Base-by-base conservation (phyloP, 1,140 invertebrate species). In the Zaprionus camerounensis region DNA sequence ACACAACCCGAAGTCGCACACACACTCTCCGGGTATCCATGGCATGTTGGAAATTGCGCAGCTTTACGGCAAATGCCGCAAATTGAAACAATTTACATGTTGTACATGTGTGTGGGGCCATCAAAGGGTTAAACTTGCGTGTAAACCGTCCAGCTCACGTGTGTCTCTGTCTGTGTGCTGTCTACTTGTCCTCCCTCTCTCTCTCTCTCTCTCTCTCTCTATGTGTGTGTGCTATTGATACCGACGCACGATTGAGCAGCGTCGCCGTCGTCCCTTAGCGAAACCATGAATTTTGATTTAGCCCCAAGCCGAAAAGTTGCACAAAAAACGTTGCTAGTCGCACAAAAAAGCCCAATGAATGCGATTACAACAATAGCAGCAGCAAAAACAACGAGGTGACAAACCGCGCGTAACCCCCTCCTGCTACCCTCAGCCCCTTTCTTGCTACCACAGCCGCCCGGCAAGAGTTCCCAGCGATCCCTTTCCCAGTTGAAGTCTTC, bases 231-330 rank as follows among this genome's bases (percentile, higher is more conserved):
- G 80, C 73, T 87, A 90, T 88, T 90, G 85, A 90, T 90, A 84
- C 78, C 71, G 53, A 55, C n/a, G 65, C 65, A 44, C 71, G 65
- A 78, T 78, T 78, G 76, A 78, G 71, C 71, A 74, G 46, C 71
- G 15, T 57, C 76, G 49, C 46, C 70, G n/a, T 69, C 76, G 76
- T 72, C 74, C 71, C 82, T 81, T 72, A 84, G 81, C 77, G 75
- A 78, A 85, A 80, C 81, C 88, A 91, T 91, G 90, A 91, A 91
- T 90, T 86, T 91, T 91, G 91, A 91, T 91, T 91, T 91, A 82
- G 84, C 36, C 49, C 56, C 36, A 59, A 57, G 34, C 41, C 36
- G 3, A 24, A 31, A 55, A 41, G 22, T 15, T 73, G 53, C 20
- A 41, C 63, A 73, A 76, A 62, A 53, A 51, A 46, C 26, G 62